Evolutionary conservation across 1,140 invertebrate species (phyloP), one percentile per base, ranked within the genome.

Genomic region (Solenopsis invicta): DNA sequence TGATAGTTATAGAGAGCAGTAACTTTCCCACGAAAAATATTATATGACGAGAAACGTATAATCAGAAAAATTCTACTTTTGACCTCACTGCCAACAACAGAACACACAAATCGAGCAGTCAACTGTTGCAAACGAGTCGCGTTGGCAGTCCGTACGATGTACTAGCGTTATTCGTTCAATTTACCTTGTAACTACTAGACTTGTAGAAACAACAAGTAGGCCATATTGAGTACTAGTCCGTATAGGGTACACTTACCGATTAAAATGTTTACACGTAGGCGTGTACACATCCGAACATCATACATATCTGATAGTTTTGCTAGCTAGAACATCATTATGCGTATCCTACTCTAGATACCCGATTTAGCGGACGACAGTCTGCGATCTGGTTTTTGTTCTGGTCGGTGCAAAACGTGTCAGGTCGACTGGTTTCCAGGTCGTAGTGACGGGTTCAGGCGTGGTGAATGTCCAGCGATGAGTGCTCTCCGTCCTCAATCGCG

Each of bases 381-480:
- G 24, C 66, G 50, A 62, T 86, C 72, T 81, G 84, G 67, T 88
- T 90, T 85, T 89, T 85, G 50, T 78, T 67, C 21, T 34, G 29
- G 21, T 16, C 8, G 16, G 37, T 74, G 66, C 52, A 67, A 91
- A 91, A 89, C 81, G 69, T 56, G 81, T 64, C 66, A 77, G 77
- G 85, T 81, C 71, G 59, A 69, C 78, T 67, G 61, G 80, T 88
- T 89, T 89, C 59, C 90, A 91, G 86, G 90, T 89, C 88, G 45
- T 74, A 41, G 13, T 48, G 82, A 85, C 80, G 61, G 66, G 78
- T 87, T 87, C 72, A 86, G 78, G 62, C 50, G 62, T 88, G 86
- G 56, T 85, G 52, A 80, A 29, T n/a, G 86, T 18, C 29, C 56
- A 50, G 41, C 62, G 45, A 52, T 64, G 62, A 86, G 69, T 59